A percentile compares a stretch with the other conserved stretches of the same genome.
Evolutionary conservation across 2,888 invertebrate species (phyloP).

Genomic region (Plusia festucae): DNA sequence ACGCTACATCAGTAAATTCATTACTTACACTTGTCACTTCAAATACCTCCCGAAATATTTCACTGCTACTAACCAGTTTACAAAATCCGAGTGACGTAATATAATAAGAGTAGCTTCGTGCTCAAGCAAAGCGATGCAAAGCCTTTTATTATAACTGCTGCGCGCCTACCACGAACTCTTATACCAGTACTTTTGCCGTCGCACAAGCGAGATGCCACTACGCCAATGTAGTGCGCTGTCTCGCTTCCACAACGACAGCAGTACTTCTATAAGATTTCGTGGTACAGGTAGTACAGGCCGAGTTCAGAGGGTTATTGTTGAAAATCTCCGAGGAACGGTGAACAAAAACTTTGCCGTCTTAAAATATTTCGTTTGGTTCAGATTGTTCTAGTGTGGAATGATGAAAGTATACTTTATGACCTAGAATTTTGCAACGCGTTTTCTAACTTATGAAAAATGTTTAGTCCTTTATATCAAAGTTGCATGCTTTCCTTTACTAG

Average conservation of each 20-base stretch:
- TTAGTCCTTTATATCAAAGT: background rate
- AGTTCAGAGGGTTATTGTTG: no score
- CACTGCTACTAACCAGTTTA: conserved; percentile 6
- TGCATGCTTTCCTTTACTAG: background rate
- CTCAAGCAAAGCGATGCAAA: conserved; percentile 52
- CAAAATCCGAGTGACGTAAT: conserved; percentile 40
- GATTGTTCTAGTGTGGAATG: conserved; percentile 8
- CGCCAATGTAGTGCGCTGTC: no score
- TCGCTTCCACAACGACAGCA: no score
- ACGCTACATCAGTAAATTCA: conserved; percentile 1
- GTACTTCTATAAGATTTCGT: no score
- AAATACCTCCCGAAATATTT: background rate
- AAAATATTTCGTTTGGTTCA: conserved; percentile 31
- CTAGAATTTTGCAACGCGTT: conserved; percentile 5
- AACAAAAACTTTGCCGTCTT: conserved; percentile 21
- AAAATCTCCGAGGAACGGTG: no score
- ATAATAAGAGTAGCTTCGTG: conserved; percentile 49
- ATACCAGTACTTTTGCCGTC: no score
- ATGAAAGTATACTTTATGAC: background rate
- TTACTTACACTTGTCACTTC: background rate
- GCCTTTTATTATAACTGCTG: conserved; percentile 56
- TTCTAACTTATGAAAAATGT: conserved; percentile 3
- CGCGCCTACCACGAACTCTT: no score
- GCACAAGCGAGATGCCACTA: no score
- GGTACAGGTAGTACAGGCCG: no score